Evolutionary conservation across 2,113 vertebrate genomes (phyloP).

Genomic region (Myotis davidii): DNA sequence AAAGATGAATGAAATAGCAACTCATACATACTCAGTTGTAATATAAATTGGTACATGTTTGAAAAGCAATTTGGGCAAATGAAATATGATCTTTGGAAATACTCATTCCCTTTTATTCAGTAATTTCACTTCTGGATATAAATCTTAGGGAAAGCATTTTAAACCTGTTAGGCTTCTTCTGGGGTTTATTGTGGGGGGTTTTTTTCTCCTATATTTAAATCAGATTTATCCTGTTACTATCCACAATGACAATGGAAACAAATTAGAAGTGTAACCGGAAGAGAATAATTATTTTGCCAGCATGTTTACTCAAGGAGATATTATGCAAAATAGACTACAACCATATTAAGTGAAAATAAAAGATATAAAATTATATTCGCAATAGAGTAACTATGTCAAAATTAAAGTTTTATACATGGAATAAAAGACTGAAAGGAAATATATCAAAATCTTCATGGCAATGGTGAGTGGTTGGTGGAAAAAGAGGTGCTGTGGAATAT

Average conservation of each 20-base stretch:
- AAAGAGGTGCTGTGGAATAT: background rate
- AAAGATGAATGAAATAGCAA: background rate
- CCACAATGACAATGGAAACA: background rate
- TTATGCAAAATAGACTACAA: background rate
- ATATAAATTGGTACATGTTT: background rate
- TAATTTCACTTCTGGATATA: background rate
- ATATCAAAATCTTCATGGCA: background rate
- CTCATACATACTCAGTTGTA: no score
- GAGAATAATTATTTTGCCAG: slow-evolving; percentile 3
- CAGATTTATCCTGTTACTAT: background rate
- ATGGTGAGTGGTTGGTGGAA: background rate
- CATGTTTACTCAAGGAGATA: background rate
- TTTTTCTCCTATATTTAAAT: background rate
- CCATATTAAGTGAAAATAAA: background rate
- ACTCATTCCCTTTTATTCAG: background rate
- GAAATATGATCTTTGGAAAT: slow-evolving; percentile 13
- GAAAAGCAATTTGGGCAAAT: slow-evolving; percentile 4
- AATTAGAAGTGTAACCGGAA: background rate
- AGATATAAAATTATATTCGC: background rate
- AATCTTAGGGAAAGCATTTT: background rate
- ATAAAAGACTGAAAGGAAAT: background rate
- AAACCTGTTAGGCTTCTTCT: background rate
- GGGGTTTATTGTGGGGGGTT: background rate
- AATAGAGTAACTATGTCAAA: background rate
- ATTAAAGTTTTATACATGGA: background rate